Base-by-base conservation (phyloP, 2,888 invertebrate species). In the Chouioia cunea region DNA sequence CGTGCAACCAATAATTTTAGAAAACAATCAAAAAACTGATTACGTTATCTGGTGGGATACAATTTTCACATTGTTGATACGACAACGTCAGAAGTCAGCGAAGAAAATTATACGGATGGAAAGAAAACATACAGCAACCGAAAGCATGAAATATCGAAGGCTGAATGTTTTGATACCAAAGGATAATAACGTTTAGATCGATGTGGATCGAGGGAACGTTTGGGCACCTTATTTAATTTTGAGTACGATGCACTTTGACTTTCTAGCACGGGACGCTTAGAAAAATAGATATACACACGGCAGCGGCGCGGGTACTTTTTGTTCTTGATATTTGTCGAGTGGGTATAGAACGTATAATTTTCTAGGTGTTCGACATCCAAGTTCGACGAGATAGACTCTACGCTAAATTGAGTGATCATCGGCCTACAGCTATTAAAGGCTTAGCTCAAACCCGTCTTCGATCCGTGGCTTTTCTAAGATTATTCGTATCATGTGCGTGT, bases 231-330 rank as follows among this genome's bases (percentile, higher is more conserved):
- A 53, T 53, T 63, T 53, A 63, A 63, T 46, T 63, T 53, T 44
- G 16, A 53, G 53, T 44, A 63, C 53, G 63, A 44, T 63, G 63
- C 63, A 53, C 44, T 63, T 63, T 62, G 22, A 44, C 63, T 63
- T 63, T 63, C 63, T 63, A 53, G 14, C 15, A 60, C 43, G 16
- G 22, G 44, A 2, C 53, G 18, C 14, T 50, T 62, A 36, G 6
- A 36, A 36, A 36, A 36, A 36, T 36, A n/a, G n/a, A n/a, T n/a
- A 36, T 12, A 36, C 36, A 10, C 36, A 36, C 36, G 36, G 36
- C 36, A 36, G 36, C 36, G n/a, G n/a, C n/a, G n/a, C n/a, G 36
- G 36, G 10, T 10, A 36, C 36, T 36, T 36, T 10, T 36, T 36
- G 36, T 36, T 36, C 36, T 36, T 12, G 36, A 36, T 53, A 23